Base-by-base conservation (phyloP, 2,113 vertebrate species). In the Hyla sarda region DNA sequence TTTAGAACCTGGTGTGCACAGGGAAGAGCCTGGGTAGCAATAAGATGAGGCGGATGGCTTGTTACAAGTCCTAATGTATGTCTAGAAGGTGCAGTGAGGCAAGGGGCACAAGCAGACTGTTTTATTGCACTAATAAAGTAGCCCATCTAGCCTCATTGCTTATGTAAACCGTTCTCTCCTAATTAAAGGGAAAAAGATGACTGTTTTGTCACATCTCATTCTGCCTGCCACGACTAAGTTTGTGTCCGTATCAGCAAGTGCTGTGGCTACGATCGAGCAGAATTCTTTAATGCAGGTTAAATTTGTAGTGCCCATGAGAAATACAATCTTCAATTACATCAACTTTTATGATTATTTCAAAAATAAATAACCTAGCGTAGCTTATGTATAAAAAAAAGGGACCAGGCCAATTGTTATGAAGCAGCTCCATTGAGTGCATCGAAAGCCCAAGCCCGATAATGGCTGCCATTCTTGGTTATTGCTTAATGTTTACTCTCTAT, bases 111-210 rank as follows among this genome's bases (percentile, higher is more conserved):
- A 37, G 54, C 65, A 86, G 84, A 32, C 62, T 80, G 50, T 56
- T 86, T 86, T 80, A 81, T 86, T 72, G 77, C 54, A 5, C 71
- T 86, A 81, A 86, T 86, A 81, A 81, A 86, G 77, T 86, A 86
- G 75, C 84, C 84, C 84, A 60, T 80, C 76, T 81, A 72, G 76
- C 56, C 76, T 73, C 84, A 86, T 86, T 86, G 84, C 76, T 86
- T 86, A 86, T 86, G 52, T 86, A 73, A 86, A 81, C 77, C 50
- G 45, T 62, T 80, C 52, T 72, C 67, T 86, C 54, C 50, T 74
- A 86, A 86, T 86, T 86, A 86, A 73, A 78, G 25, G 47, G 77
- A 73, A 69, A 56, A 86, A 72, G 65, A 86, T 86, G 30, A 30
- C 62, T 48, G 72, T 32, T 56, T 72, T 72, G 11, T 60, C 37